Conservation (phyloP, 2,888 invertebrate species). For the Ormyrus thymus region DNA sequence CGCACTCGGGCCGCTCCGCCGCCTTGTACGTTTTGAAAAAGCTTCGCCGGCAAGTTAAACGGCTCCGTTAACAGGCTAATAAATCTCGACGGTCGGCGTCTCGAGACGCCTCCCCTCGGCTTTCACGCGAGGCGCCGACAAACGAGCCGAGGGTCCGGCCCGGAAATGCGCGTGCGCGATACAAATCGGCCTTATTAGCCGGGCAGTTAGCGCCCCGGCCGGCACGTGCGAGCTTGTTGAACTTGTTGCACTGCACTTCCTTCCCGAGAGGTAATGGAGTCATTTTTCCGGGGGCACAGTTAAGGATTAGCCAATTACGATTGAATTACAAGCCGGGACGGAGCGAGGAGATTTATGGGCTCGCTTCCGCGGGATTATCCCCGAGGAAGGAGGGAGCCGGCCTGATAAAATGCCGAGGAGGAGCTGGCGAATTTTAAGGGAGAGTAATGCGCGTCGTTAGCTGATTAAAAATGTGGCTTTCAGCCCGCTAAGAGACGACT, state of each 20-base stretch:
- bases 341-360: constrained; percentile 59
- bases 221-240: constrained; percentile 69
- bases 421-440: constrained; percentile 21
- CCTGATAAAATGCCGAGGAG: constrained; percentile 19
- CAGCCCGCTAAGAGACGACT: not conserved
- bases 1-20: not conserved
- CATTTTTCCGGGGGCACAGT: constrained; percentile 70
- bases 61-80: constrained; percentile 60
- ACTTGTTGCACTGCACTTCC: constrained; percentile 65
- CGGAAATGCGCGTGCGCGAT: constrained; percentile 59
- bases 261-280: constrained; percentile 69
- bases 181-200: constrained; percentile 72
- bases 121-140: too few species aligned
- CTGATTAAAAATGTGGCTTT: constrained; percentile 46
- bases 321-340: constrained; percentile 67
- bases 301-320: constrained; percentile 74
- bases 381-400: not conserved
- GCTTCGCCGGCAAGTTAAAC: constrained; percentile 61
- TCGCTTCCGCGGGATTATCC: constrained; percentile 47
- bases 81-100: constrained; percentile 60
- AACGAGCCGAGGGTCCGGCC: too few species aligned
- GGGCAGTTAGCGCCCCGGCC: constrained; percentile 68
- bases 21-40: constrained; percentile 17
- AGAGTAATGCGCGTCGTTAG: constrained; percentile 49
- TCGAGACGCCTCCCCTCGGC: constrained; percentile 1